A percentile compares a stretch with the other conserved stretches of the same genome.
Conservation (phyloP, 2,888 invertebrate genomes). For the Tetrapedia diversipes region DNA sequence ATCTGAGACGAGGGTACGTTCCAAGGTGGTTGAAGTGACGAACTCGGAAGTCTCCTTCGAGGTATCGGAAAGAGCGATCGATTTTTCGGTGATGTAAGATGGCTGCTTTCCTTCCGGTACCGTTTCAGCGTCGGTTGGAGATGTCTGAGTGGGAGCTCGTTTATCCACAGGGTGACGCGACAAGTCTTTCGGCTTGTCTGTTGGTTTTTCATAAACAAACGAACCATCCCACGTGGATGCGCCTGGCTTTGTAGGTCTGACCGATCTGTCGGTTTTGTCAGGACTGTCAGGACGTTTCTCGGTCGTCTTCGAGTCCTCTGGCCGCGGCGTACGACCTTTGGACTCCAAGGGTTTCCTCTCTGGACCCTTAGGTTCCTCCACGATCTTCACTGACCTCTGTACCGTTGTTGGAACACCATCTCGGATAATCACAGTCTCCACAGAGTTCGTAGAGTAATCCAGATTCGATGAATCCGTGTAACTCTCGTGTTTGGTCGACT, state of each 20-base stretch:
- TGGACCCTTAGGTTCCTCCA: constrained; percentile 12
- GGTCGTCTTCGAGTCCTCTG: neutral
- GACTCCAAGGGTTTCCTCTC: constrained; percentile 2
- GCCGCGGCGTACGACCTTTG: neutral
- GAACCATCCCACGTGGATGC: constrained; percentile 78
- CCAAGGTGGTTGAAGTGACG: constrained; percentile 30
- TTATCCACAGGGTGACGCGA: neutral
- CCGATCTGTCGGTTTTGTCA: constrained; percentile 67
- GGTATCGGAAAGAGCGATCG: constrained; percentile 40
- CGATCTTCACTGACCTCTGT: constrained; percentile 41
- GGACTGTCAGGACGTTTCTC: constrained; percentile 55
- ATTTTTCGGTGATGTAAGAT: constrained; percentile 32
- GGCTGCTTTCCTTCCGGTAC: constrained; percentile 6
- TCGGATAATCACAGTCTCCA: constrained; percentile 74
- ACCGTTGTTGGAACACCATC: constrained; percentile 72
- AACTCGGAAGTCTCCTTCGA: constrained; percentile 40
- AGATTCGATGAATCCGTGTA: constrained; percentile 70
- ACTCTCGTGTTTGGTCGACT: constrained; percentile 63
- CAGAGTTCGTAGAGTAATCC: constrained; percentile 72
- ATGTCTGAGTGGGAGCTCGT: neutral
- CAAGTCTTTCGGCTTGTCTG: constrained; percentile 35
- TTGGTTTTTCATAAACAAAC: constrained; percentile 73
- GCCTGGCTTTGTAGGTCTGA: constrained; percentile 74
- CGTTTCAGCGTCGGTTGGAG: neutral
- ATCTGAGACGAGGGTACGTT: constrained; percentile 37